These are phyloP conservation scores for Neria commutata DNA, from an alignment of 2,888 invertebrate species.

Conservation along the genomic window DNA sequence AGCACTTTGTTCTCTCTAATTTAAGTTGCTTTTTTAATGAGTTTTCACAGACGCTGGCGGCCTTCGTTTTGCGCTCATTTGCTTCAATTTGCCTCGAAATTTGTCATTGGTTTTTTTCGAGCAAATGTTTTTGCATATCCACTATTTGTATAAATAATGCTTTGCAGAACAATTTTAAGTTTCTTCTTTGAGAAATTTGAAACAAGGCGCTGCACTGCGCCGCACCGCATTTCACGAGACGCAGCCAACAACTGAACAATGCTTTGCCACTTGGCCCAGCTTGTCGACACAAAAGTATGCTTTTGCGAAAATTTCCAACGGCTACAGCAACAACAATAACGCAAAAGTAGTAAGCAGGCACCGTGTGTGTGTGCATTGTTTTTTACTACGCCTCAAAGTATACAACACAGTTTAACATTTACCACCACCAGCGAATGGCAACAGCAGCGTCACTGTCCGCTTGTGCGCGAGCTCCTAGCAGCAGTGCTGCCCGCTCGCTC, in stretches of 20 bases:
- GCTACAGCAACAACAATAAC: neutral
- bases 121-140: neutral
- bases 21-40: neutral
- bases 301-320: neutral
- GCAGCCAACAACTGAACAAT: neutral
- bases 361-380: neutral
- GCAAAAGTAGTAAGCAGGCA: neutral
- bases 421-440: too few relatives aligned
- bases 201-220: neutral
- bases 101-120: neutral
- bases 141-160: too few relatives aligned
- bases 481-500: too few relatives aligned
- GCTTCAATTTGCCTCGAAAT: too few relatives aligned
- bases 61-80: neutral
- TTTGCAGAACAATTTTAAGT: neutral
- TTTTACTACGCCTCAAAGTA: neutral
- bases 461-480: too few relatives aligned
- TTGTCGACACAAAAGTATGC: neutral
- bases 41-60: neutral
- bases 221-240: neutral
- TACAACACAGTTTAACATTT: neutral
- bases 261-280: neutral
- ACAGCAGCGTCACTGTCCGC: too few relatives aligned
- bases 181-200: neutral
- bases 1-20: too few relatives aligned